phyloP scores from a whole-genome alignment of 2,113 vertebrate genomes.

The Bubo blakistoni region DNA sequence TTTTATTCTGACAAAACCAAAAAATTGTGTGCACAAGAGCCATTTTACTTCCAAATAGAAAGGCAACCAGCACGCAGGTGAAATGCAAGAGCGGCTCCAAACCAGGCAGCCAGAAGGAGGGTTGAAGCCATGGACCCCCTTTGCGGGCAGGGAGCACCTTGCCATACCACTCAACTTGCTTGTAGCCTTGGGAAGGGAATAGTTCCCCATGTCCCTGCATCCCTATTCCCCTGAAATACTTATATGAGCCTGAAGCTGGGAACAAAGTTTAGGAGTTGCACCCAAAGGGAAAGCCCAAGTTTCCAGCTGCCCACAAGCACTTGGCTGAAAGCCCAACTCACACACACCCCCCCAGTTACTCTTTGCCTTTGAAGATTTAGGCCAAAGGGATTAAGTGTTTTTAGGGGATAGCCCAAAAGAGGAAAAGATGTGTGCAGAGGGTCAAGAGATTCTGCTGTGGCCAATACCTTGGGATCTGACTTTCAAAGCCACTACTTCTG shows the following conservation, averaged over 20 bases:
- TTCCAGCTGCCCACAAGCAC: background rate
- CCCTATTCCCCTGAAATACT: background rate
- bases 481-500: background rate
- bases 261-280: background rate
- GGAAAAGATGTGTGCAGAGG: background rate
- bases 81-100: background rate
- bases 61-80: background rate
- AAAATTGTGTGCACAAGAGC: background rate
- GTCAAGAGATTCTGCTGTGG: background rate
- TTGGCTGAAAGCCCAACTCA: background rate
- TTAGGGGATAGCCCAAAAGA: background rate
- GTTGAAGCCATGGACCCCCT: background rate
- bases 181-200: background rate
- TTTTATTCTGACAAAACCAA: background rate
- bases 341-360: background rate
- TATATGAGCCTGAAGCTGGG: background rate
- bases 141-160: rapidly evolving
- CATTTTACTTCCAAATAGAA: background rate
- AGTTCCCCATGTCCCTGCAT: background rate
- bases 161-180: background rate
- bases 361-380: background rate
- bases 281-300: background rate
- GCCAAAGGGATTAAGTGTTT: background rate
- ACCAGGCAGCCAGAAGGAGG: background rate
- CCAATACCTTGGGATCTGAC: background rate